These are phyloP conservation scores for Neoscelio sp. DNA, from an alignment of 2,888 invertebrate species.

Conservation along the genomic window DNA sequence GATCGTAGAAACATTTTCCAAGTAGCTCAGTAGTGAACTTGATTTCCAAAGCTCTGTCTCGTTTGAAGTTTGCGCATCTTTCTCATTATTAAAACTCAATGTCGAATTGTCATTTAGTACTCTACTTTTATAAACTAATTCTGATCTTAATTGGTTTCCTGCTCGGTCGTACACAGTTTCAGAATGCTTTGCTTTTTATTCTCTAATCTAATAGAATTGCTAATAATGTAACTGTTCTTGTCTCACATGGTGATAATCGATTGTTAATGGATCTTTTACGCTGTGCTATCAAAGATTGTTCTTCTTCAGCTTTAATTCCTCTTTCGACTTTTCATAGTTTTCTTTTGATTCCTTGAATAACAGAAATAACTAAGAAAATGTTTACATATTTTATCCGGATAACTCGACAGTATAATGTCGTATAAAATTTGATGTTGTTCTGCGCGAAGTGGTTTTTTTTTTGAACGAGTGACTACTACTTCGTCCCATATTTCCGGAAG, in stretches of 20 bases:
- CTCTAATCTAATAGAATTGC: constrained; percentile 14
- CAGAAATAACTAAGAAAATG: constrained; percentile 13
- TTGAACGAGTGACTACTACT: constrained; percentile 10
- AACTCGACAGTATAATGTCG: constrained; percentile 5
- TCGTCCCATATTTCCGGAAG: constrained; percentile 17
- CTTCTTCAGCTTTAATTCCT: constrained; percentile 10
- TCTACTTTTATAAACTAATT: not conserved
- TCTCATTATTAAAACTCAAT: too few relatives aligned
- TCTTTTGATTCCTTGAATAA: constrained; percentile 15
- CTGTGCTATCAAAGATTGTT: not conserved
- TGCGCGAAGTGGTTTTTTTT: constrained; percentile 5
- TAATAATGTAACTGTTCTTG: constrained; percentile 11
- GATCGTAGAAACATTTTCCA: not conserved
- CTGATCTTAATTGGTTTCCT: not conserved
- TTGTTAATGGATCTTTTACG: not conserved
- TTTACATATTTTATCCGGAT: constrained; percentile 23
- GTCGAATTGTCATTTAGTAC: not conserved
- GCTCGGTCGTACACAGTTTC: not conserved
- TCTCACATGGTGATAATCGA: constrained; percentile 8
- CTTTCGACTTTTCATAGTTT: not conserved
- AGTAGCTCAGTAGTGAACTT: constrained; percentile 6
- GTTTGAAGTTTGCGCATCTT: too few relatives aligned
- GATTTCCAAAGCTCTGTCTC: constrained; percentile 1
- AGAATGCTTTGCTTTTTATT: constrained; percentile 21
- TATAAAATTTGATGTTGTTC: constrained; percentile 5